Conservation (phyloP, 2,797 vertebrate species). For the Rousettus madagascariensis region DNA sequence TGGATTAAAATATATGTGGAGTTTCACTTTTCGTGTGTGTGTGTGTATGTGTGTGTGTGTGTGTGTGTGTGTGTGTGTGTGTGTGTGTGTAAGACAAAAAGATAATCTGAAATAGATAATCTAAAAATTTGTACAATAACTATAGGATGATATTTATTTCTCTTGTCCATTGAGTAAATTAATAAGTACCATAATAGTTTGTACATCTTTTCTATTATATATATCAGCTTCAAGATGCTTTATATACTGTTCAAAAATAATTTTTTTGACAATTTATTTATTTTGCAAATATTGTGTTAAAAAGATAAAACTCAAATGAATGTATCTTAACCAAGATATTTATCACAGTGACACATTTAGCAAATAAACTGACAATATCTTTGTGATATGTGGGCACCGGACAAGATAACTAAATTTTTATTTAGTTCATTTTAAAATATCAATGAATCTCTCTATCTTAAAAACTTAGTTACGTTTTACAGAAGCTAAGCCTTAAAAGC, state of each 20-base stretch:
- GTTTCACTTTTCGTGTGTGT: not conserved
- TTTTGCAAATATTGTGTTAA: not conserved
- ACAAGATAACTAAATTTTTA: not conserved
- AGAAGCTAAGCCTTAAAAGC: not conserved
- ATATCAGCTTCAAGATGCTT: not conserved
- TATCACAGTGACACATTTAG: not conserved
- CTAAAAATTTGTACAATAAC: not conserved
- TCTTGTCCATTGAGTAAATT: not conserved
- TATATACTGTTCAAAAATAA: not conserved
- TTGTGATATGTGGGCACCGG: not conserved
- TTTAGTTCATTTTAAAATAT: conserved; percentile 8
- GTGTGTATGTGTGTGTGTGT: not conserved
- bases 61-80: not conserved
- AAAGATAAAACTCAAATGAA: conserved; percentile 13
- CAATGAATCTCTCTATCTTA: not conserved
- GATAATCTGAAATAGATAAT: not conserved
- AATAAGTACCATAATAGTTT: not conserved
- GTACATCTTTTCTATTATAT: not conserved
- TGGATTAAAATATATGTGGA: not conserved
- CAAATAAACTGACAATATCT: not conserved
- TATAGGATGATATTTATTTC: not conserved
- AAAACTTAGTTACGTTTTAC: not conserved
- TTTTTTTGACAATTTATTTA: conserved; percentile 27
- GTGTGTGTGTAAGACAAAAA: not conserved
- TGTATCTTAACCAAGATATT: not conserved